Conservation (phyloP, 2,797 vertebrate genomes). For the Eulemur albifrons region DNA sequence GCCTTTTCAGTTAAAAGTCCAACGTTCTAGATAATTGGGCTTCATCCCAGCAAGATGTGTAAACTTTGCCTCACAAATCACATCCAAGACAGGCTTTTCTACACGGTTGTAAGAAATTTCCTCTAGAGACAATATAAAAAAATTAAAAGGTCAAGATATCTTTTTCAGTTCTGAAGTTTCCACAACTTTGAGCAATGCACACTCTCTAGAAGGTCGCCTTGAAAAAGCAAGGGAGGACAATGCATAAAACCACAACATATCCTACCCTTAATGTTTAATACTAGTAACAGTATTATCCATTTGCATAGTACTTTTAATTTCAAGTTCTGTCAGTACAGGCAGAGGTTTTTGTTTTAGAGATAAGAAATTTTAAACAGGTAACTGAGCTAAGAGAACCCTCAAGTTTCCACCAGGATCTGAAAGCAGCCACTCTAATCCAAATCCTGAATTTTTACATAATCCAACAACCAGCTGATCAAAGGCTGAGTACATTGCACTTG, state of each 20-base stretch:
- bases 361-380: background rate
- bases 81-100: background rate
- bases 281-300: background rate
- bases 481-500: background rate
- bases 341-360: background rate
- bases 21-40: background rate
- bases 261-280: background rate
- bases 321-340: background rate
- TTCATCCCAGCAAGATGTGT: background rate
- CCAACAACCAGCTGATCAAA: background rate
- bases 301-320: background rate
- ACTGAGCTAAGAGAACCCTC: background rate
- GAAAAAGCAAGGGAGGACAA: background rate
- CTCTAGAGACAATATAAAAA: background rate
- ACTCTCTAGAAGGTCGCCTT: background rate
- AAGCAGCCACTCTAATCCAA: background rate
- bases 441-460: background rate
- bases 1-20: background rate
- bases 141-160: slow-evolving; percentile 19
- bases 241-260: background rate
- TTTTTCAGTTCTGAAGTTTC: background rate
- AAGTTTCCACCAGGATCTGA: background rate
- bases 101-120: background rate
- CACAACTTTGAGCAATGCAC: background rate
- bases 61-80: background rate